Base-by-base conservation (phyloP, 53 echinoderm and acorn worm genomes). In the Stichopus horrens region DNA sequence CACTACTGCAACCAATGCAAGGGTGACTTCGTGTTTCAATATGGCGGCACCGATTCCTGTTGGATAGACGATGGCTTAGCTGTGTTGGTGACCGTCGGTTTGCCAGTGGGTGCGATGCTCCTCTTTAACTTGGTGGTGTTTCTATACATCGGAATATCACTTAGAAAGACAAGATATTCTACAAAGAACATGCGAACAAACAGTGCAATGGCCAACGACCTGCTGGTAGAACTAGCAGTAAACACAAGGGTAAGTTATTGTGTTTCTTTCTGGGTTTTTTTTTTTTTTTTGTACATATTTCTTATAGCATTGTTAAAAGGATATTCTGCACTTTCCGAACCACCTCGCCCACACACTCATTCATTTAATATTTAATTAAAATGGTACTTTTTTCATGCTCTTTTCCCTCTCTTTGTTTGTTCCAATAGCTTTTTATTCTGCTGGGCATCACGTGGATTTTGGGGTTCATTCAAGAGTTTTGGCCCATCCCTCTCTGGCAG, bases 371-470 rank as follows among this genome's bases (percentile, higher is more conserved):
- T 37, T 37, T 37, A 37, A 37, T 0, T 37, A 1, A 37, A 37
- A 2, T 37, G 37, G 37, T 2, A 37, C 2, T 37, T 37, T 37
- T 37, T 37, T 37, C 37, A 37, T 37, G 37, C 37, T 37, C 37
- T 37, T 37, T 37, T 37, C 2, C 37, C 37, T 37, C 37, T 37
- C 2, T 37, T 37, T 37, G 37, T 37, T 37, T 37, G 37, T 37
- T 37, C 22, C 4, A 5, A 19, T 53, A 91, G 91, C 91, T 91
- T 6, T 88, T 78, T 16, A 88, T 88, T 54, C 55, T 91, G 21
- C 88, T 91, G 21, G 91, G 91, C n/a, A 88, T 86, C 52, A 65
- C 91, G 5, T 91, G 91, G 91, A 84, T 78, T 7, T 88, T 91
- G 63, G 91, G 91, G 8, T 86, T 91, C 71, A 73, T 88, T 20